Base-by-base conservation (phyloP, 2,888 invertebrate species). In the Rhagonycha lutea region DNA sequence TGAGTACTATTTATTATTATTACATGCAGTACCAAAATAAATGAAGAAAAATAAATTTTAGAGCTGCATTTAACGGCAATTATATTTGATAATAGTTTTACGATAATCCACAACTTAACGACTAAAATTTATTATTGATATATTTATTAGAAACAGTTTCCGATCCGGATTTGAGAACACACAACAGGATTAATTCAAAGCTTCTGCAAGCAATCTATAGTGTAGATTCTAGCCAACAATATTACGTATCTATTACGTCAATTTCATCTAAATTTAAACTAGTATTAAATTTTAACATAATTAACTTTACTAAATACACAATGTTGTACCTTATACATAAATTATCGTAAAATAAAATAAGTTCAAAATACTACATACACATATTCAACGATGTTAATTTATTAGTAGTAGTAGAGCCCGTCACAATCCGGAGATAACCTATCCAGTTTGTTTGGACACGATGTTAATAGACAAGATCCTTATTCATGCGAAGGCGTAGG, bases 111-210 rank as follows among this genome's bases (percentile, higher is more conserved):
- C 69, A 68, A 73, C 32, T 62, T 69, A 26, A 68, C 67, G 67
- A 69, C 29, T 62, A 68, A 73, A 74, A 74, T 74, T 75, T 75
- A 69, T 75, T 75, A 75, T 75, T 75, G 72, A 75, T 69, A 69
- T 69, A 69, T 75, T 72, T 75, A 75, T 75, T 75, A 72, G 72
- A 75, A 72, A 75, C 68, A 29, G 72, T 69, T 69, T 72, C 75
- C 69, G 72, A 72, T 75, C 62, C 69, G 72, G 72, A 75, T 75
- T 72, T 61, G 69, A 72, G 72, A 71, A 72, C 68, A 72, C 61
- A 72, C 67, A 75, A 72, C 68, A 68, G 75, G 75, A 69, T 75
- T 72, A 75, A 69, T 69, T 75, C 63, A 68, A 70, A 69, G 68
- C 71, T 26, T 29, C 32, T 60, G 68, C 71, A 62, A 68, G 62